Conservation (phyloP, 2,888 invertebrate species). For the Unio pictorum region DNA sequence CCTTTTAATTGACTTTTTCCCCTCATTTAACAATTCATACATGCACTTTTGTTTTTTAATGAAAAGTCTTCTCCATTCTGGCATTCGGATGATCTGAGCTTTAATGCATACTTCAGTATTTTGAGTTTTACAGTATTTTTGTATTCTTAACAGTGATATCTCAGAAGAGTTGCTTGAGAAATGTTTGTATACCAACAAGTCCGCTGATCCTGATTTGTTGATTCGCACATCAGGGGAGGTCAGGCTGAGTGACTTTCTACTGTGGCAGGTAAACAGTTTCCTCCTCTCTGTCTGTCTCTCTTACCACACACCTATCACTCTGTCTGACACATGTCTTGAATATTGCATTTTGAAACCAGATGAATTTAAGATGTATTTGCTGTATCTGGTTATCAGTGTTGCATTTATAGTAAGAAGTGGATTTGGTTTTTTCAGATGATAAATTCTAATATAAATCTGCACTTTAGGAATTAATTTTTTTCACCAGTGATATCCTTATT, state of each 20-base stretch:
- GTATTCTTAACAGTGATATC: slow-evolving; percentile 77
- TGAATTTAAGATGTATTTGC: no score
- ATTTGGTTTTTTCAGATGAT: no score
- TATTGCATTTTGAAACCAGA: neutral
- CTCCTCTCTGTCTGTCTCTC: neutral
- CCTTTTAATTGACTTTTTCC: no score
- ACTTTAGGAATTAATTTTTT: no score
- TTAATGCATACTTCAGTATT: no score
- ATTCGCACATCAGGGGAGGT: slow-evolving; percentile 97
- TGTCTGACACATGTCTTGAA: neutral
- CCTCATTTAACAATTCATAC: no score
- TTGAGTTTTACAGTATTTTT: neutral
- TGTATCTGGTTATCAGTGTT: no score
- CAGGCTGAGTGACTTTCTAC: slow-evolving; percentile 91
- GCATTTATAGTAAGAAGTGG: no score
- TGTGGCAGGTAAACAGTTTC: slow-evolving; percentile 90
- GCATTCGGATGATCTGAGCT: no score
- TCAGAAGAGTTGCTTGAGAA: slow-evolving; percentile 83
- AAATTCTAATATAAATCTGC: neutral
- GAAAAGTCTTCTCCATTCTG: no score
- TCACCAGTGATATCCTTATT: no score
- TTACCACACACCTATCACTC: neutral
- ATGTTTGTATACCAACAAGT: slow-evolving; percentile 83
- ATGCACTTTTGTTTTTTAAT: no score
- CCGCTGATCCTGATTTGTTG: slow-evolving; percentile 87